phyloP scores from a whole-genome alignment of 2,888 invertebrate species.

The Brachycybe producta region DNA sequence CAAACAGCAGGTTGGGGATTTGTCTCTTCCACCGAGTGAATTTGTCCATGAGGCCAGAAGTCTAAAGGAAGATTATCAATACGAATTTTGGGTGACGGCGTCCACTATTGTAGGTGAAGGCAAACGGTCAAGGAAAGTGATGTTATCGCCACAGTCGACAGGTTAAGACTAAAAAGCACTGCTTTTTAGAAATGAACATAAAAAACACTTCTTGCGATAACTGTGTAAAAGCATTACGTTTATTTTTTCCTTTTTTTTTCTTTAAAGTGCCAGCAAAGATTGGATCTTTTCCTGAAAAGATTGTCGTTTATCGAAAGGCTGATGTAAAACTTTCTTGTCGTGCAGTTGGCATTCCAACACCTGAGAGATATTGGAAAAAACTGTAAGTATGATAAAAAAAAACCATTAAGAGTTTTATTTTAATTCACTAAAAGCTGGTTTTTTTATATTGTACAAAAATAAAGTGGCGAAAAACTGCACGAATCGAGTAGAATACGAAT shows the following conservation, averaged over 20 bases:
- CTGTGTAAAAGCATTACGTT: neutral
- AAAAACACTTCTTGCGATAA: neutral
- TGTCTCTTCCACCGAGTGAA: slow-evolving; percentile 17
- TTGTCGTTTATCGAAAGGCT: slow-evolving; percentile 73
- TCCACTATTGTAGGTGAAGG: slow-evolving; percentile 78
- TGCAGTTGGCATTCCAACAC: slow-evolving; percentile 84
- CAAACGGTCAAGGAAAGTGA: slow-evolving; percentile 59
- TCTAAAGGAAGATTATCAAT: slow-evolving; percentile 22
- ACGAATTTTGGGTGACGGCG: slow-evolving; percentile 53
- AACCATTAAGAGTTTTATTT: too few relatives aligned
- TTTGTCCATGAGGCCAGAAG: slow-evolving; percentile 17
- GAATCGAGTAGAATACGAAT: slow-evolving; percentile 10
- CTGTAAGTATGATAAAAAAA: slow-evolving; percentile 6
- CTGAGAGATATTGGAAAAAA: slow-evolving; percentile 63
- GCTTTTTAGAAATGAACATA: too few relatives aligned
- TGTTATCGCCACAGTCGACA: slow-evolving; percentile 58
- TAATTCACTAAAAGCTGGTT: neutral
- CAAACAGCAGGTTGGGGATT: too few relatives aligned
- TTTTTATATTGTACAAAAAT: neutral
- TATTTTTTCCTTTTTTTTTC: neutral
- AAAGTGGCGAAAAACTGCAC: slow-evolving; percentile 14
- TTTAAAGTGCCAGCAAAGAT: slow-evolving; percentile 77
- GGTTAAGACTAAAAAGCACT: slow-evolving; percentile 25
- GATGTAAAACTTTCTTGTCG: slow-evolving; percentile 82
- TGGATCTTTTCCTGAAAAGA: slow-evolving; percentile 86